Conservation (phyloP, 2,888 invertebrate genomes). For the Drosophila percnosoma region DNA sequence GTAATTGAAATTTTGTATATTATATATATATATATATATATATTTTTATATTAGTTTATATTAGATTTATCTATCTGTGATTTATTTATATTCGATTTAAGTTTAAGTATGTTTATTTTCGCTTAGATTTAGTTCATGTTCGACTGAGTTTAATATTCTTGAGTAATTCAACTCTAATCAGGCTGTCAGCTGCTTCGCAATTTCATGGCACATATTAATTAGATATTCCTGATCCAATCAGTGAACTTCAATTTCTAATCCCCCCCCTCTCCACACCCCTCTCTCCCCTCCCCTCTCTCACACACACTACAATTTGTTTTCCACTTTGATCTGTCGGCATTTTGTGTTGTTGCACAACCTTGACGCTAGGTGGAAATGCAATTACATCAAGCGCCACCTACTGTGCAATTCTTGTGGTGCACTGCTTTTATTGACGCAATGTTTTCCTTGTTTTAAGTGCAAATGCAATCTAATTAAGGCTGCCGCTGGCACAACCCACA, state of each 20-base stretch:
- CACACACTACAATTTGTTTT: neutral
- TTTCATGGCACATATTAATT: neutral
- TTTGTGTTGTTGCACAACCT: constrained; percentile 31
- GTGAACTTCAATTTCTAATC: neutral
- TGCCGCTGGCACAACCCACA: constrained; percentile 11
- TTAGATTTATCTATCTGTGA: neutral
- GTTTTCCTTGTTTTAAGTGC: constrained; percentile 41
- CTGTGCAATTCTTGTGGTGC: constrained; percentile 12
- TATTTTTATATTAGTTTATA: neutral
- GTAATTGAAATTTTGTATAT: no score
- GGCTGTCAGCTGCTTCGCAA: neutral
- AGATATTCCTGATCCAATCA: neutral
- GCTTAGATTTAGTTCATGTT: neutral
- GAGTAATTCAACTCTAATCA: neutral
- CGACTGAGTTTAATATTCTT: neutral
- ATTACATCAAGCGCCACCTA: constrained; percentile 45
- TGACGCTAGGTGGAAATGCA: constrained; percentile 50
- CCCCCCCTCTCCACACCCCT: accelerated
- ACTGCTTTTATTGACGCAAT: constrained; percentile 38
- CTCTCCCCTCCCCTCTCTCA: no score
- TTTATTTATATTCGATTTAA: neutral
- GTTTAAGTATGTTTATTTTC: neutral
- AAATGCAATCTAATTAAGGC: constrained; percentile 72
- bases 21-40: no score
- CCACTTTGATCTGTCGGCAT: constrained; percentile 12